phyloP scores from a whole-genome alignment of 2,797 vertebrate genomes.

The Ceyx erithaca region DNA sequence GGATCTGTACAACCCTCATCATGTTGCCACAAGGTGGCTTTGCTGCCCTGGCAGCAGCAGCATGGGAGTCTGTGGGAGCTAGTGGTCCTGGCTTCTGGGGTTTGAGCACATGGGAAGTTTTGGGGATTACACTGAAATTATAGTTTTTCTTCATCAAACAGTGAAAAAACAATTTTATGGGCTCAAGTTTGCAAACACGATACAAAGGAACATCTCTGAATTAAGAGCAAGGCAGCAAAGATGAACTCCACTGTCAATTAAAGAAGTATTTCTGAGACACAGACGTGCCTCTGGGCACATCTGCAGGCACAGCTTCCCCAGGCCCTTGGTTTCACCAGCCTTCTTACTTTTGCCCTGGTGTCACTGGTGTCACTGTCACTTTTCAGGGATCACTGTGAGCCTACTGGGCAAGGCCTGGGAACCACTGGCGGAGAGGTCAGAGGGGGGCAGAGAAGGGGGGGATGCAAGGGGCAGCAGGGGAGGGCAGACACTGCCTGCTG shows the following conservation, averaged over 20 bases:
- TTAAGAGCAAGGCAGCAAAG: background rate
- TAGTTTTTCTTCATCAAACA: background rate
- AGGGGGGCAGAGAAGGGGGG: background rate
- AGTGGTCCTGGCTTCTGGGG: background rate
- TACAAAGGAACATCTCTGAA: background rate
- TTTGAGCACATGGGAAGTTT: background rate
- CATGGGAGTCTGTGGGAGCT: background rate
- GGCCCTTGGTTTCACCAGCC: accelerated
- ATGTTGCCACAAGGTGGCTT: background rate
- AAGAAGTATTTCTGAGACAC: background rate
- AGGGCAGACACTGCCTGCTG: background rate
- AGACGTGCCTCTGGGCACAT: background rate
- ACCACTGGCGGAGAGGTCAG: accelerated
- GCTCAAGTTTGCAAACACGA: background rate
- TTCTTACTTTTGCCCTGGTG: background rate
- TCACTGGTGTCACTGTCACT: background rate
- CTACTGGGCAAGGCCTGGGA: accelerated
- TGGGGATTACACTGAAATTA: background rate
- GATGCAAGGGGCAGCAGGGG: background rate
- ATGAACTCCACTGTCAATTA: accelerated
- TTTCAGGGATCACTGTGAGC: background rate
- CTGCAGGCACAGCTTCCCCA: background rate
- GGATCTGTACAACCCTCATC: background rate
- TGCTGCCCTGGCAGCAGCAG: background rate
- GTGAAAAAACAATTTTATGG: background rate